phyloP scores from a whole-genome alignment of 2,888 invertebrate genomes.

The Globia sparganii region DNA sequence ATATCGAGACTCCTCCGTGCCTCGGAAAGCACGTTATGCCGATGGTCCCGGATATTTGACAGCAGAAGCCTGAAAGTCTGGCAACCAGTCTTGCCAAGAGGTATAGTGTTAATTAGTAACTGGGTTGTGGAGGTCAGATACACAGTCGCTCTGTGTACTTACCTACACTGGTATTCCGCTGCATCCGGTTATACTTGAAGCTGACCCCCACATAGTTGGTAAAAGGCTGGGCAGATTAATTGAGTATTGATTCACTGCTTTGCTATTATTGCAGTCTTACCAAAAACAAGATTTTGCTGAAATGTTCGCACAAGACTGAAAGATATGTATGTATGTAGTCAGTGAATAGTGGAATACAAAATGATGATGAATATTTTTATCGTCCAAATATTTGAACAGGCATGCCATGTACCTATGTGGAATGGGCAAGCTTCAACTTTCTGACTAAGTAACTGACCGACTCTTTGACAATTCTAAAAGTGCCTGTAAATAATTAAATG shows the following conservation, averaged over 20 bases:
- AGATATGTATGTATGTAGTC: not conserved
- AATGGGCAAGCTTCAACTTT: not conserved
- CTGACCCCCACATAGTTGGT: not conserved
- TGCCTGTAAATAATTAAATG: not conserved
- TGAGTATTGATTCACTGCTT: not conserved
- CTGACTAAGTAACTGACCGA: not conserved
- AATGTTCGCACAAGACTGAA: not conserved
- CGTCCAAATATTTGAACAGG: not conserved
- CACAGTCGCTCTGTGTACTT: not conserved
- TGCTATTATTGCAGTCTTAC: not conserved
- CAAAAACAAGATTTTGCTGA: not conserved
- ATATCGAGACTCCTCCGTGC: not conserved
- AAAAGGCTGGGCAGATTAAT: not conserved
- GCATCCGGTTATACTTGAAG: not conserved
- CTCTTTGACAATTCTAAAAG: not conserved
- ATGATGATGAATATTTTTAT: not conserved
- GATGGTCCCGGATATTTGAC: not conserved
- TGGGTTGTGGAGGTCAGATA: not conserved
- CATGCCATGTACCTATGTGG: not conserved
- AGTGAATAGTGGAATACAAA: not conserved
- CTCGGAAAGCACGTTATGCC: not conserved
- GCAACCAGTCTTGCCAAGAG: not conserved
- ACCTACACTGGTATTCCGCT: not conserved
- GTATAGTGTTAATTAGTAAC: not conserved
- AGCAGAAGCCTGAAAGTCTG: not conserved